Evolutionary conservation across 2,888 invertebrate genomes (phyloP).

Genomic region (Drosophila macrospina): DNA sequence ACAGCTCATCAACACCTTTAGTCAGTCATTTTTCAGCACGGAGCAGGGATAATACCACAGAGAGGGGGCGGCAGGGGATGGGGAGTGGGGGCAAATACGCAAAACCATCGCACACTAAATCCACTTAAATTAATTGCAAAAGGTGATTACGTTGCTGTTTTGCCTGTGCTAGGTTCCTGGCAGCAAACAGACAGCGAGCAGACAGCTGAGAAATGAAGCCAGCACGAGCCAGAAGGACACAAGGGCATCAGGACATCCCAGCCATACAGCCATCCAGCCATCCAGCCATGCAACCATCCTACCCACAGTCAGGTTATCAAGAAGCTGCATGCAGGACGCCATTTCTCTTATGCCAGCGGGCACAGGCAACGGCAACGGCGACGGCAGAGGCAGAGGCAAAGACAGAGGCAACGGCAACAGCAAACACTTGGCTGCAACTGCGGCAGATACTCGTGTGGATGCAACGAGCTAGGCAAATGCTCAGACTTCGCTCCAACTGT

Average conservation of each 20-base stretch:
- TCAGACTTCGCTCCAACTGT: slow-evolving; percentile 43
- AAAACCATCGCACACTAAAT: slow-evolving; percentile 79
- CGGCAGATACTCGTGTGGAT: slow-evolving; percentile 41
- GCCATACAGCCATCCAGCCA: neutral
- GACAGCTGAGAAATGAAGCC: slow-evolving; percentile 77
- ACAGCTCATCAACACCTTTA: slow-evolving; percentile 77
- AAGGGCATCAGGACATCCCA: slow-evolving; percentile 14
- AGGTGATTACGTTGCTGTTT: slow-evolving; percentile 83
- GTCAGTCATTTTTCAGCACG: slow-evolving; percentile 72
- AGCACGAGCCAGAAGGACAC: slow-evolving; percentile 19
- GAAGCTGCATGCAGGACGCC: slow-evolving; percentile 65
- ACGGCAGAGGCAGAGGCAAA: slow-evolving; percentile 30
- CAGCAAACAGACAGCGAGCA: slow-evolving; percentile 70
- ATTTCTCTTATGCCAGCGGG: slow-evolving; percentile 58
- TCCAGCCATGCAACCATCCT: too few species aligned
- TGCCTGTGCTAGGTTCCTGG: slow-evolving; percentile 62
- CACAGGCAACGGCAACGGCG: slow-evolving; percentile 43
- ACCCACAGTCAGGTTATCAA: slow-evolving; percentile 59
- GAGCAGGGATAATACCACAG: slow-evolving; percentile 39
- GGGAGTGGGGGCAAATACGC: slow-evolving; percentile 60
- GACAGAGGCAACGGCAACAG: slow-evolving; percentile 56
- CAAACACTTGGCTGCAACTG: slow-evolving; percentile 68
- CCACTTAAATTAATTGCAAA: slow-evolving; percentile 84
- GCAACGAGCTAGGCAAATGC: slow-evolving; percentile 53
- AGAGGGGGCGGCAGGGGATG: neutral